Evolutionary conservation across 2,113 vertebrate species (phyloP).

Genomic region (Leuciscus idus): DNA sequence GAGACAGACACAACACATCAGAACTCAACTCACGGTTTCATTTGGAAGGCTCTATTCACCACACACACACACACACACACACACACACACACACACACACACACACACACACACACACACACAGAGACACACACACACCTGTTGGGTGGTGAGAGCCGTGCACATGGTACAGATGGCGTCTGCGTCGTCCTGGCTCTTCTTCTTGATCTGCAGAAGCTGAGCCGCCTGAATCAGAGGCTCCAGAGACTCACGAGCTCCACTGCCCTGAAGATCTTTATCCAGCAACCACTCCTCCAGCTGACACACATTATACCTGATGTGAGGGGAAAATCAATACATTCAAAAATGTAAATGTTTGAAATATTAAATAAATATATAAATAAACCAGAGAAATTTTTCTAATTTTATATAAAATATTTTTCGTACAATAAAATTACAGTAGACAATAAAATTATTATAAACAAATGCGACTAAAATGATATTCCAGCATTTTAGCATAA

Average conservation of each 20-base stretch:
- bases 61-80: background rate
- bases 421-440: too few relatives aligned
- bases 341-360: too few relatives aligned
- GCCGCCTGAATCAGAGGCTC: slow-evolving; percentile 95
- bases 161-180: slow-evolving; percentile 92
- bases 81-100: slow-evolving; percentile 64
- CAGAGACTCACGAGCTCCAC: slow-evolving; percentile 90
- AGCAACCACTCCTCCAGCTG: slow-evolving; percentile 95
- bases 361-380: background rate
- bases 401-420: too few relatives aligned
- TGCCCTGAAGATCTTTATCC: slow-evolving; percentile 86
- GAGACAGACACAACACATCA: slow-evolving; percentile 30
- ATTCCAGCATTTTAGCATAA: too few relatives aligned
- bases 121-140: slow-evolving; percentile 73
- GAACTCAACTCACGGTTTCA: background rate
- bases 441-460: too few relatives aligned
- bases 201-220: slow-evolving; percentile 94
- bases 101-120: background rate
- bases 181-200: slow-evolving; percentile 93
- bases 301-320: slow-evolving; percentile 86
- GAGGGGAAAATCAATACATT: too few relatives aligned
- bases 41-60: background rate
- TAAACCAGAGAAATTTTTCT: background rate
- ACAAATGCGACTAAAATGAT: too few relatives aligned
- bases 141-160: slow-evolving; percentile 85